Conservation (phyloP, 1,140 invertebrate species). For the Drosophila saltans region DNA sequence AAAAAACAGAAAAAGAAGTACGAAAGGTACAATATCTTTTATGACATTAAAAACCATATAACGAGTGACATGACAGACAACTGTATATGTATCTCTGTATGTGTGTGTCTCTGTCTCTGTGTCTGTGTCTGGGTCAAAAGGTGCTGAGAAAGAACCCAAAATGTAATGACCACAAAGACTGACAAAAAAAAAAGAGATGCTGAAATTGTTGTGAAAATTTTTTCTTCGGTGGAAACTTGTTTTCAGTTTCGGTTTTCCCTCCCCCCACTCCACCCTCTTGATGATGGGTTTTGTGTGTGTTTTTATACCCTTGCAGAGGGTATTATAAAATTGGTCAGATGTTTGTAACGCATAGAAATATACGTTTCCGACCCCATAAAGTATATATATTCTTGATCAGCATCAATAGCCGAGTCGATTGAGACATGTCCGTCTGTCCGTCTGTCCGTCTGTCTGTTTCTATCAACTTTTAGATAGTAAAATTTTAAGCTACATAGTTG, state of each 20-base stretch:
- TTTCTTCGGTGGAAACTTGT: slow-evolving; percentile 2
- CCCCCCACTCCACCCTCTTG: too few species aligned
- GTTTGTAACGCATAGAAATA: too few species aligned
- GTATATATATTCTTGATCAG: too few species aligned
- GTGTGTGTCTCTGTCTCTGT: neutral
- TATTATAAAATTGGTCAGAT: too few species aligned
- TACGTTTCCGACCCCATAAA: too few species aligned
- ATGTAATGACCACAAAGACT: neutral
- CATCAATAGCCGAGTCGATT: too few species aligned
- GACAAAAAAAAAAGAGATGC: slow-evolving; percentile 12
- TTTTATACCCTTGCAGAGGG: too few species aligned
- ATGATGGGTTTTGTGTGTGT: neutral
- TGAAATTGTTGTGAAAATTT: slow-evolving; percentile 17
- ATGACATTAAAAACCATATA: slow-evolving; percentile 20
- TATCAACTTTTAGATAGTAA: too few species aligned
- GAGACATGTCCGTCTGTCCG: too few species aligned
- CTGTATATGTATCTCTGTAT: neutral
- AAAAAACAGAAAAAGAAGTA: neutral
- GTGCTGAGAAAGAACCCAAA: slow-evolving; percentile 26
- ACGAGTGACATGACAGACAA: slow-evolving; percentile 16
- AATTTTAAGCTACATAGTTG: too few species aligned
- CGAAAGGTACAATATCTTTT: slow-evolving; percentile 19
- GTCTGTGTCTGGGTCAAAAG: slow-evolving; percentile 16
- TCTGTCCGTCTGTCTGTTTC: too few species aligned
- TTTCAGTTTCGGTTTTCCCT: neutral